A percentile compares a stretch with the other conserved stretches of the same genome.
These are phyloP conservation scores for Suillia variegata DNA, from an alignment of 2,888 invertebrate species.

Conservation along the genomic window DNA sequence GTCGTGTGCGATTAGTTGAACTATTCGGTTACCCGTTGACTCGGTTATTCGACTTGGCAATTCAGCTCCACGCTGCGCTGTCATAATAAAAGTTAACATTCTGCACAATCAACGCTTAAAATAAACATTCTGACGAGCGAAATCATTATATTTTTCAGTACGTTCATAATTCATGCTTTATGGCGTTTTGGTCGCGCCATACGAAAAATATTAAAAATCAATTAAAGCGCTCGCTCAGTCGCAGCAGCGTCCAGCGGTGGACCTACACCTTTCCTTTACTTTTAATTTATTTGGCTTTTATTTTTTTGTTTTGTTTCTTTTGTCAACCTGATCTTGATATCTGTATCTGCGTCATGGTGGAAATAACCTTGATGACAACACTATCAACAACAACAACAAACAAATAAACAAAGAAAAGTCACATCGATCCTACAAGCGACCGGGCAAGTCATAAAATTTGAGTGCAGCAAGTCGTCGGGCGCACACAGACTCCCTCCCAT, in stretches of 20 bases:
- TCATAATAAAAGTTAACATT: too few species aligned
- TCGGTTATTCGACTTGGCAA: too few species aligned
- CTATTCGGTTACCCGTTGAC: constrained; percentile 20
- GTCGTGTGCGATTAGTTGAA: too few species aligned
- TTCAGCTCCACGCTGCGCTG: too few species aligned
- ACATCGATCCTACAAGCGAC: not conserved
- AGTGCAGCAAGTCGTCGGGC: constrained; percentile 24
- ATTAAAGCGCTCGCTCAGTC: constrained; percentile 29
- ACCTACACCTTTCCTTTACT: not conserved
- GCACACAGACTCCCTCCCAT: constrained; percentile 24
- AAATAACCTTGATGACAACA: constrained; percentile 29
- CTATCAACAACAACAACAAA: not conserved
- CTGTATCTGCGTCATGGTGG: constrained; percentile 24
- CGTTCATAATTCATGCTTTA: constrained; percentile 45
- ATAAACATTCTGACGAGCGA: too few species aligned
- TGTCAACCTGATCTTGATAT: not conserved
- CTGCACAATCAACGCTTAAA: constrained; percentile 30
- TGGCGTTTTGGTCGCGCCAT: constrained; percentile 18
- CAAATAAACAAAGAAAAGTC: not conserved
- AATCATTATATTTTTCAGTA: constrained; percentile 48
- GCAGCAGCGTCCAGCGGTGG: not conserved
- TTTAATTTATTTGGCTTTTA: constrained; percentile 3
- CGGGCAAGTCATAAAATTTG: constrained; percentile 9
- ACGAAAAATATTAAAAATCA: constrained; percentile 38
- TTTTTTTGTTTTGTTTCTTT: constrained; percentile 14